These are phyloP conservation scores for Drosophila merina DNA, from an alignment of 2,888 invertebrate species.

Conservation along the genomic window DNA sequence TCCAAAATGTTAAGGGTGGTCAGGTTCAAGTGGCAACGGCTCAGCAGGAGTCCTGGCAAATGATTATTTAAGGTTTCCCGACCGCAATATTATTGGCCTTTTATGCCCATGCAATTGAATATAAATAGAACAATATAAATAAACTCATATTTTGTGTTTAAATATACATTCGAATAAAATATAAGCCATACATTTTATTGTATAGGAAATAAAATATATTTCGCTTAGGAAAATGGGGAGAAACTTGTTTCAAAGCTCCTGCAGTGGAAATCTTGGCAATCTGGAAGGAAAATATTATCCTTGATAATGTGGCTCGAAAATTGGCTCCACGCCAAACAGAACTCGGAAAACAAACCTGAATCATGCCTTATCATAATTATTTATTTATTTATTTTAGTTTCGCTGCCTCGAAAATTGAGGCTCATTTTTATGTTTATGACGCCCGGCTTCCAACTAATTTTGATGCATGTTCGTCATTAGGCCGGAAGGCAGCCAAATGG, in stretches of 20 bases:
- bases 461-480: slow-evolving; percentile 73
- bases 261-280: slow-evolving; percentile 6
- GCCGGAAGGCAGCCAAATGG: slow-evolving; percentile 45
- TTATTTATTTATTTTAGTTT: slow-evolving; percentile 70
- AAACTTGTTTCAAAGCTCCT: no score
- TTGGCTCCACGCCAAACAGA: no score
- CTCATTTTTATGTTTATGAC: slow-evolving; percentile 49
- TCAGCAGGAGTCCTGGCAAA: background rate
- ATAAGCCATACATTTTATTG: slow-evolving; percentile 1
- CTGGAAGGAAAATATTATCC: slow-evolving; percentile 12
- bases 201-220: background rate
- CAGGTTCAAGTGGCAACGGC: slow-evolving; percentile 6
- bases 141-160: background rate
- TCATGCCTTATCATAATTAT: slow-evolving; percentile 68
- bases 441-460: slow-evolving; percentile 53
- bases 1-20: slow-evolving; percentile 32
- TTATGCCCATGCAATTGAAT: background rate
- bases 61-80: slow-evolving; percentile 7
- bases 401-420: slow-evolving; percentile 35
- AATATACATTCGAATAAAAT: background rate
- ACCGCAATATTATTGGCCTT: background rate
- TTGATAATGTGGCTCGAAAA: slow-evolving; percentile 21
- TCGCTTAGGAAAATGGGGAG: no score
- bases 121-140: background rate
- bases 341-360: slow-evolving; percentile 15